Base-by-base conservation (phyloP, 2,113 vertebrate genomes). In the Hucho hucho region DNA sequence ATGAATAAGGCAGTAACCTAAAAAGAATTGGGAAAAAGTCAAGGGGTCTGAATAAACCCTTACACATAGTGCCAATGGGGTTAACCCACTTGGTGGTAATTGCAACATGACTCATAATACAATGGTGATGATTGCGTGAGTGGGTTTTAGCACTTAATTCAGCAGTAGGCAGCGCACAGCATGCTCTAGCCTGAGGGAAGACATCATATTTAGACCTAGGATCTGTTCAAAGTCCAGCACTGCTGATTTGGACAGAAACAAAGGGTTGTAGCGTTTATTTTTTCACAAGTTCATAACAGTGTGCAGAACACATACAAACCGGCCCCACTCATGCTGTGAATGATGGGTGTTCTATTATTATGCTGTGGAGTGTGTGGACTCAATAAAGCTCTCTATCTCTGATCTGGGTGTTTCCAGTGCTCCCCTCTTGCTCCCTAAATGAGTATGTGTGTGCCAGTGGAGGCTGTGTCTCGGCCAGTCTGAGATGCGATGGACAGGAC, bases 371-470 rank as follows among this genome's bases (percentile, higher is more conserved):
- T 26, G 6, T 47, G n/a, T 24, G 22, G 16, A 9, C 32, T 65
- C 4, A 24, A 69, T 25, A 26, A 46, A 49, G 72, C 46, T 69
- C 58, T 70, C 25, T 81, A 63, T 75, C n/a, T 72, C 20, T 66
- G 0, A 47, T 78, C 16, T 76, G n/a, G 59, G 24, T 70, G 7
- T 32, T 26, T 56, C 53, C 72, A 98, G 96, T 92, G 37, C 91
- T 94, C 83, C 96, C 96, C 63, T 95, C 96, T 20, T 99, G 98
- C 88, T 97, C 97, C 16, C 88, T 95, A 79, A 97, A 93, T 71
- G 97, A 99, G 90, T 99, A 98, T 13, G 93, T 97, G 77, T 99
- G 98, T 79, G 89, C 94, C 69, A 95, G 89, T 4, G 95, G 97
- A 74, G 96, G 96, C 32, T 99, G 98, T 67, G 91, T 99, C 80